Base-by-base conservation (phyloP, 2,888 invertebrate species). In the Conops quadrifasciatus region DNA sequence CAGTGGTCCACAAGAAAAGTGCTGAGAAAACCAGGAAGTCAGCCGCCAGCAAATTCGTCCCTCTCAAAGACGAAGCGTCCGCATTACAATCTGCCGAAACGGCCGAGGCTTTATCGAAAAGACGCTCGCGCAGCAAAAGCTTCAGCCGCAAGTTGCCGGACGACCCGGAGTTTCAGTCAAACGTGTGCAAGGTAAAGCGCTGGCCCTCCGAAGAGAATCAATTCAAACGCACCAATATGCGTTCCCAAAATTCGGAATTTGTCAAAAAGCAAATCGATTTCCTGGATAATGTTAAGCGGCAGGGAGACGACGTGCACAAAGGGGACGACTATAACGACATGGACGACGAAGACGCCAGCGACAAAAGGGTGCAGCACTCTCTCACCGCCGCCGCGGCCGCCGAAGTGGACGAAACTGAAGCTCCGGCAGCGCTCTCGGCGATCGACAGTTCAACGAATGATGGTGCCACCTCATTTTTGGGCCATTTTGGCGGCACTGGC, bases 231-330 rank as follows among this genome's bases (percentile, higher is more conserved):
- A 80, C 89, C 65, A 89, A 90, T 71, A 89, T 90, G 88, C 86
- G 90, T 69, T 90, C 90, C 9, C 90, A 90, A 79, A 90, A 90
- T 78, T 88, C 89, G 13, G 90, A 91, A 62, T 90, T 90, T 86
- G 88, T 88, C 0, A 87, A 87, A 75, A 90, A 90, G 80, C 90
- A 90, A 67, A 89, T 88, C 75, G 88, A 88, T 75, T 91, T 90
- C 78, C 81, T 90, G 15, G 88, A 88, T 78, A 88, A 89, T 70
- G 87, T 90, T 1, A 82, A 81, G 36, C 75, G 56, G 11, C 72
- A 73, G 13, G 68, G 70, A 1, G 70, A 73, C 49, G 74, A 73
- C 63, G 16, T 58, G 71, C 69, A 60, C 71, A 72, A 21, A 56
- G 69, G 21, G 45, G 71, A 56, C 71, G 73, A 71, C 16, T 43